Evolutionary conservation across 2,113 vertebrate species (phyloP).

Genomic region (Cettia cetti): DNA sequence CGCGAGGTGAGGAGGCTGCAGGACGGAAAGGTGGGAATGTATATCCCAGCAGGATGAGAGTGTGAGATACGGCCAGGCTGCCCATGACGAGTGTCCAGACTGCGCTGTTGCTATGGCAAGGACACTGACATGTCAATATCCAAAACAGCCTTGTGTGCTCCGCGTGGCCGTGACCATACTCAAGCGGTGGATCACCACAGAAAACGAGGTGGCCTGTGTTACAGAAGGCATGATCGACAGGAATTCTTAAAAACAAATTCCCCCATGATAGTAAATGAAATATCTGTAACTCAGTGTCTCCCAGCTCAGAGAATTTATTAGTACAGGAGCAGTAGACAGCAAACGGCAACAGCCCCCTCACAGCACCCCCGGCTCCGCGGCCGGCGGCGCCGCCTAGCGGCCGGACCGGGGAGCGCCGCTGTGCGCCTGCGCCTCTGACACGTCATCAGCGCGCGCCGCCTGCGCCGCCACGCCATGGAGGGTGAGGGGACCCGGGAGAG

Average conservation of each 20-base stretch:
- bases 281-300: no score
- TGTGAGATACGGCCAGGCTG: no score
- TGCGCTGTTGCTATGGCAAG: not conserved
- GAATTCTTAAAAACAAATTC: not conserved
- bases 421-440: accelerated
- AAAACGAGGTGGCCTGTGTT: accelerated
- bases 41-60: not conserved
- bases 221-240: not conserved
- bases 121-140: accelerated
- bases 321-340: accelerated
- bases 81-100: not conserved
- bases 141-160: accelerated
- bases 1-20: not conserved
- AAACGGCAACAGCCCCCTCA: accelerated
- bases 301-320: not conserved
- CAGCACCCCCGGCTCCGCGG: accelerated
- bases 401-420: not conserved
- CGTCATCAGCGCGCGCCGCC: not conserved
- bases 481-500: not conserved
- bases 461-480: not conserved
- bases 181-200: accelerated
- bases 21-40: not conserved
- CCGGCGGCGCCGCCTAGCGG: not conserved
- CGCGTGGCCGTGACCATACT: accelerated
- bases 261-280: accelerated